A percentile compares a stretch with the other conserved stretches of the same genome.
Conservation (phyloP, 2,113 vertebrate genomes). For the Leuciscus idus region DNA sequence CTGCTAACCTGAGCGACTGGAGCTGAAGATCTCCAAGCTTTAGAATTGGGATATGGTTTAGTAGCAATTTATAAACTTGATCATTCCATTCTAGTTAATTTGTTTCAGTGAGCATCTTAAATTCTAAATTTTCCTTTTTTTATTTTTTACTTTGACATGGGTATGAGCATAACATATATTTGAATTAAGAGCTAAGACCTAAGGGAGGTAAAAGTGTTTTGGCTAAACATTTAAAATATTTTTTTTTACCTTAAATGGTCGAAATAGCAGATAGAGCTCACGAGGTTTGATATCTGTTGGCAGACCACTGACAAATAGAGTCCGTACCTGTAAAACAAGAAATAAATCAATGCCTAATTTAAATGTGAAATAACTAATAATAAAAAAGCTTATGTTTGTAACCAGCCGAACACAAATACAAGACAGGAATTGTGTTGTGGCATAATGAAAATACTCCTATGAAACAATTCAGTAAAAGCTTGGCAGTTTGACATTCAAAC, state of each 20-base stretch:
- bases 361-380: not conserved
- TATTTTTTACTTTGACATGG: not conserved
- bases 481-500: not conserved
- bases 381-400: not conserved
- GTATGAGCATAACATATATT: not conserved
- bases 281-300: slow-evolving; percentile 97
- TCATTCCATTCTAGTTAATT: not conserved
- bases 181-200: not conserved
- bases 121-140: too few relatives aligned
- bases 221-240: not conserved
- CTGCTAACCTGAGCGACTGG: not conserved
- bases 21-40: not conserved
- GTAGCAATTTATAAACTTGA: not conserved
- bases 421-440: not conserved
- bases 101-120: not conserved
- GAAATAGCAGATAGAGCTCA: slow-evolving; percentile 96
- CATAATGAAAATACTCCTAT: not conserved
- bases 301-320: slow-evolving; percentile 95
- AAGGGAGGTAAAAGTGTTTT: not conserved
- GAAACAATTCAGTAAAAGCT: not conserved
- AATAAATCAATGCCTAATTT: not conserved
- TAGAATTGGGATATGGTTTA: too few relatives aligned
- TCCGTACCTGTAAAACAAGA: slow-evolving; percentile 76
- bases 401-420: not conserved
- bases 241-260: slow-evolving; percentile 90